phyloP scores from a whole-genome alignment of 2,797 vertebrate species.

The Tadarida brasiliensis region DNA sequence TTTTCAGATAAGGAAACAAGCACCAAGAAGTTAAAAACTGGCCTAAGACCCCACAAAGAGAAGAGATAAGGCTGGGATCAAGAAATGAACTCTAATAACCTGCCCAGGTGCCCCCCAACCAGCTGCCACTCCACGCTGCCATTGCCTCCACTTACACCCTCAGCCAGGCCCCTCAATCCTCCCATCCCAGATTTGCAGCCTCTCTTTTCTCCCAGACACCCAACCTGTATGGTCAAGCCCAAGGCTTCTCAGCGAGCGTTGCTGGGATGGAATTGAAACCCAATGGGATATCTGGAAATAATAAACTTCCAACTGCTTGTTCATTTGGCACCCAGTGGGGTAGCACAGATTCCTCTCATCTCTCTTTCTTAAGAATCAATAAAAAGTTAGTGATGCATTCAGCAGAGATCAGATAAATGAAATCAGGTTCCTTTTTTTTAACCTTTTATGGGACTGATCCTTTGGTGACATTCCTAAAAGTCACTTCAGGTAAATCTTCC shows the following conservation, averaged over 20 bases:
- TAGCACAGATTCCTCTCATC: conserved; percentile 47
- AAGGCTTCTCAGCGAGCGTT: background rate
- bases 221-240: background rate
- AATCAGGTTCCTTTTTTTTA: conserved; percentile 65
- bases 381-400: conserved; percentile 74
- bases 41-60: background rate
- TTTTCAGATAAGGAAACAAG: conserved; percentile 14
- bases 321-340: conserved; percentile 69
- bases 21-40: background rate
- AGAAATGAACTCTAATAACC: background rate
- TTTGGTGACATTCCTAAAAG: conserved; percentile 50
- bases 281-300: conserved; percentile 64
- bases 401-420: conserved; percentile 69
- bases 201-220: background rate
- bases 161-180: background rate
- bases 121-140: background rate
- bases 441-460: conserved; percentile 35
- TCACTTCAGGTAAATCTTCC: conserved; percentile 13
- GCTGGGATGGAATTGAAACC: conserved; percentile 51
- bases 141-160: background rate
- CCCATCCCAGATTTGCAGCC: background rate
- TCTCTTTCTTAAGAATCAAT: conserved; percentile 76
- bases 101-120: background rate
- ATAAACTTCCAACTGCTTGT: conserved; percentile 59
- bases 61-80: background rate